Evolutionary conservation across 2,797 vertebrate genomes (phyloP).

Genomic region (Gobio occitaniae): DNA sequence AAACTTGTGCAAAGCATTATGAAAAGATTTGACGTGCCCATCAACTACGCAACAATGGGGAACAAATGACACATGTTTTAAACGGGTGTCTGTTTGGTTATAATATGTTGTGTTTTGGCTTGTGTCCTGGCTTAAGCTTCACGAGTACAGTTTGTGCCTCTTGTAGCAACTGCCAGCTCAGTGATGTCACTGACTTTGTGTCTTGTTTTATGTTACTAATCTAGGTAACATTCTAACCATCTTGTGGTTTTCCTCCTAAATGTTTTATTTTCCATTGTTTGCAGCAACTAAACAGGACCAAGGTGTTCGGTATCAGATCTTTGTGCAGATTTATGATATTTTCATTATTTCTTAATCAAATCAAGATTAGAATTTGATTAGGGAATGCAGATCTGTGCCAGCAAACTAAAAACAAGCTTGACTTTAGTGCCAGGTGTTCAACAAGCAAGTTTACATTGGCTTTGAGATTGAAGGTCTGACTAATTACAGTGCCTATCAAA

Average conservation of each 20-base stretch:
- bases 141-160: not conserved
- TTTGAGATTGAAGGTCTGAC: slow-evolving; percentile 18
- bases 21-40: slow-evolving; percentile 14
- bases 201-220: not conserved
- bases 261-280: slow-evolving; percentile 13
- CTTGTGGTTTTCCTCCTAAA: not conserved
- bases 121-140: slow-evolving; percentile 5
- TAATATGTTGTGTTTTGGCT: slow-evolving; percentile 22
- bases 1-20: slow-evolving; percentile 30
- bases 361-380: slow-evolving; percentile 43
- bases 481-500: slow-evolving; percentile 19
- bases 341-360: slow-evolving; percentile 34
- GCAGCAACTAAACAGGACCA: slow-evolving; percentile 11
- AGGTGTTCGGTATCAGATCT: not conserved
- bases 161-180: not conserved
- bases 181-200: slow-evolving; percentile 18
- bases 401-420: slow-evolving; percentile 16
- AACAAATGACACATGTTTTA: slow-evolving; percentile 6
- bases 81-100: slow-evolving; percentile 28
- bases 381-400: slow-evolving; percentile 24
- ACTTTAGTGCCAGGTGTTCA: slow-evolving; percentile 31
- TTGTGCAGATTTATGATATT: slow-evolving; percentile 12
- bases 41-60: slow-evolving; percentile 1
- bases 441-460: slow-evolving; percentile 38
- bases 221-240: not conserved